Evolutionary conservation across 2,797 vertebrate genomes (phyloP), one percentile per base, ranked within the genome.

Genomic region (Myripristis jacobus): DNA sequence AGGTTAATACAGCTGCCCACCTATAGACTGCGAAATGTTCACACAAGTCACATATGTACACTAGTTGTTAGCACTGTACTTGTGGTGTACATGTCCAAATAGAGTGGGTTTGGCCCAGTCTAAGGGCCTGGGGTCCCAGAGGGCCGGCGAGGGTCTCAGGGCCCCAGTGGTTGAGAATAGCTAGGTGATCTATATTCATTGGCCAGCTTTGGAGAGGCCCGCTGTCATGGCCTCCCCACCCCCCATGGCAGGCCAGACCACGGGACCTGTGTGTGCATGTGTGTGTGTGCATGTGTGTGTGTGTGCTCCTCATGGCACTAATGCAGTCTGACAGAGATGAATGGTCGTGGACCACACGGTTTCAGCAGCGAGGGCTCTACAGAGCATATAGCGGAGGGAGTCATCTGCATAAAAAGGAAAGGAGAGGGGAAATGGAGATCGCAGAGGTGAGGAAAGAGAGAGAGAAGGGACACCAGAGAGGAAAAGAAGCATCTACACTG

Each of bases 181-280:
- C 75, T 77, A 86, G 89, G 91, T 91, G 91, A 92, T 93, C 89
- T 92, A 92, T 91, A 92, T 92, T 92, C 90, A 92, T 91, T 92
- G 89, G 88, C 80, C 68, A 83, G 88, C 88, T 86, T 87, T 86
- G 88, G 82, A 81, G 80, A 72, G 71, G 82, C 87, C 87, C 84
- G 88, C 87, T 91, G 89, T 92, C 86, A 89, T 64, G 83, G 86
- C 80, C 92, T 91, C 90, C 90, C 92, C 58, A 83, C 75, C 88
- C 86, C 87, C 85, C 66, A 64, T 78, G 73, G 85, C 75, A 82
- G 76, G 84, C 66, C 71, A 81, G 71, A 82, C 80, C 84, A 75
- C 56, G 86, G 80, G 72, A 80, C 70, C 54, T 44, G 54, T 60
- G 54, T 53, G 41, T 61, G 66, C 70, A 75, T 78, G 38, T 60